phyloP scores from a whole-genome alignment of 2,888 invertebrate species.

The Elysia crispata region DNA sequence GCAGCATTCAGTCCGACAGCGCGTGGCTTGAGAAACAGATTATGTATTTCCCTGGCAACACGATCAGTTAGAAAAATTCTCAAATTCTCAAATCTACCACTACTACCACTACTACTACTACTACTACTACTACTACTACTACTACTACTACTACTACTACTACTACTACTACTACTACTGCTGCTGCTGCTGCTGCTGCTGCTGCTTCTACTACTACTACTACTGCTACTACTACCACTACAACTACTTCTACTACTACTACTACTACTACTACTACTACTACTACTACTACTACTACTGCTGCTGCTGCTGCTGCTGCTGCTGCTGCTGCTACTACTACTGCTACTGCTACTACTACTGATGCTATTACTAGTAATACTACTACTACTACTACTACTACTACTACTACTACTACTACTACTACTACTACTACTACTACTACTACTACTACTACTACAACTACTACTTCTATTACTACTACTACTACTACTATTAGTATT shows the following conservation, averaged over 20 bases:
- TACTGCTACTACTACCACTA: background rate
- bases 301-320: background rate
- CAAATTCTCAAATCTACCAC: too few species aligned
- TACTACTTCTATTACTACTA: slow-evolving; percentile 1
- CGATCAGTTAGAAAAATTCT: background rate
- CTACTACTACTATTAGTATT: too few species aligned
- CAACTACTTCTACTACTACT: background rate
- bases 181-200: background rate
- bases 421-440: slow-evolving; percentile 41
- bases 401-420: slow-evolving; percentile 29
- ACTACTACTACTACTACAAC: slow-evolving; percentile 29
- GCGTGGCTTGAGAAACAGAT: too few species aligned
- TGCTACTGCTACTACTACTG: too few species aligned
- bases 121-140: background rate
- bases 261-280: slow-evolving; percentile 2
- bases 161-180: background rate
- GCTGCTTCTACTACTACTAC: too few species aligned
- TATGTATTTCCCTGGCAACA: too few species aligned
- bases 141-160: background rate
- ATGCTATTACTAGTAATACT: too few species aligned
- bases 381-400: slow-evolving; percentile 37
- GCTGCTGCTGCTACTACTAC: background rate
- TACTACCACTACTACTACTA: background rate
- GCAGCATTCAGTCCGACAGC: too few species aligned
- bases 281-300: background rate